phyloP scores from a whole-genome alignment of 1,140 invertebrate species.

The Pomacea maculata region DNA sequence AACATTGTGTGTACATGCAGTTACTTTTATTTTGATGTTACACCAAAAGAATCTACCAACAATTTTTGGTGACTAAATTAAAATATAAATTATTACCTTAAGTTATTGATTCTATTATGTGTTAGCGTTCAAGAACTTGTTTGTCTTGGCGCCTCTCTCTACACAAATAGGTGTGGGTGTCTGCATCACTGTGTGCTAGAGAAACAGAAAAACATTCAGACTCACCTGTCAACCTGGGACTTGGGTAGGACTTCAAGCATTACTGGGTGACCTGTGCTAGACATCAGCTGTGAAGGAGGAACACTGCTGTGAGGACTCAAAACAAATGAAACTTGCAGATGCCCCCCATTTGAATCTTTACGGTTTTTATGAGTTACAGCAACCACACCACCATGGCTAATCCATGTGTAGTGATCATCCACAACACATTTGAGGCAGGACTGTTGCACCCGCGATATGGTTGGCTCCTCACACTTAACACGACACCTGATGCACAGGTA shows the following conservation, averaged over 20 bases:
- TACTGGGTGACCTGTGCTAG: neutral
- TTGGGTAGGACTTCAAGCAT: conserved; percentile 22
- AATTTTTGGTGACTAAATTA: too few relatives aligned
- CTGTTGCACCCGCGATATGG: neutral
- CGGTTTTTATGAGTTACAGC: neutral
- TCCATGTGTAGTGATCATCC: conserved; percentile 12
- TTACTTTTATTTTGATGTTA: too few relatives aligned
- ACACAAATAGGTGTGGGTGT: too few relatives aligned
- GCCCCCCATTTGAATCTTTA: conserved; percentile 2
- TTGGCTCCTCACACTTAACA: neutral
- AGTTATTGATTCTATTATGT: too few relatives aligned
- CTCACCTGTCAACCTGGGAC: conserved; percentile 27
- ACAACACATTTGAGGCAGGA: neutral
- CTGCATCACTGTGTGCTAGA: too few relatives aligned
- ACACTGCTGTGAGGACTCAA: neutral
- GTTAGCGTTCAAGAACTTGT: too few relatives aligned
- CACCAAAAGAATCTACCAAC: too few relatives aligned
- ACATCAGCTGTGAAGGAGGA: conserved; percentile 1
- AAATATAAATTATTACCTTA: too few relatives aligned
- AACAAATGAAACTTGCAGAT: conserved; percentile 5
- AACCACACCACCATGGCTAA: conserved; percentile 12
- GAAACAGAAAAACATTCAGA: neutral
- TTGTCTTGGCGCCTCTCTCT: too few relatives aligned
- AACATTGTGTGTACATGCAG: too few relatives aligned
- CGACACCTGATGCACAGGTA: conserved; percentile 31